Evolutionary conservation across 2,888 invertebrate genomes (phyloP), one percentile per base, ranked within the genome.

Genomic region (Trisateles emortualis): DNA sequence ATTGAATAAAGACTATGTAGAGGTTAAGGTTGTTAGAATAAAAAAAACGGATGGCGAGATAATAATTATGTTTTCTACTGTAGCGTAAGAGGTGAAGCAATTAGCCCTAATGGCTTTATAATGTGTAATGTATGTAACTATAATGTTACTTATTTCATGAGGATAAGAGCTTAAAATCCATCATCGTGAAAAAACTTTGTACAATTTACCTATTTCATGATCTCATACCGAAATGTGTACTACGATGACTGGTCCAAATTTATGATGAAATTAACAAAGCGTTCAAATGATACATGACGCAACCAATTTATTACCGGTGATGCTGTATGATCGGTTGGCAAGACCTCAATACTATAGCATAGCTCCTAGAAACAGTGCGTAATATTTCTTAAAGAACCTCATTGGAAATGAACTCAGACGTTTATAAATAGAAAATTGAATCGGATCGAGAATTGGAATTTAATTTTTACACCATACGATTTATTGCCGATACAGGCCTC

Each of bases 371-470:
- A 76, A 74, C 76, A 73, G 64, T 64, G 67, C 61, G 74, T 68
- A 67, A 66, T 67, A 76, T 77, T 78, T 76, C 77, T 67, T 76
- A 68, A 69, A 64, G 64, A 58, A 73, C 59, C 66, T 61, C 63
- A 43, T 59, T 63, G 64, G 68, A 55, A 78, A 77, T 87, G 86
- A 88, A 88, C 83, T 87, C 87, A 87, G 84, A 76, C 58, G 67
- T 76, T 76, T 87, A 89, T 81, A 87, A 88, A 90, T 90, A 90
- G 87, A 83, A 74, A 69, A 72, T 70, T 68, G 71, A 83, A 82
- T 81, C 72, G 76, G 78, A 82, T 76, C 78, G 65, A 70, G 74
- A 74, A 79, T 77, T 63, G 71, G 59, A 69, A 74, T 80, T 81
- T 72, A 80, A 77, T 76, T 84, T 84, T 82, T 78, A 83, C 74